Percentiles rank a stretch among this genome's conserved stretches.
Conservation (phyloP, 2,797 vertebrate species). For the Mastacembelus armatus region DNA sequence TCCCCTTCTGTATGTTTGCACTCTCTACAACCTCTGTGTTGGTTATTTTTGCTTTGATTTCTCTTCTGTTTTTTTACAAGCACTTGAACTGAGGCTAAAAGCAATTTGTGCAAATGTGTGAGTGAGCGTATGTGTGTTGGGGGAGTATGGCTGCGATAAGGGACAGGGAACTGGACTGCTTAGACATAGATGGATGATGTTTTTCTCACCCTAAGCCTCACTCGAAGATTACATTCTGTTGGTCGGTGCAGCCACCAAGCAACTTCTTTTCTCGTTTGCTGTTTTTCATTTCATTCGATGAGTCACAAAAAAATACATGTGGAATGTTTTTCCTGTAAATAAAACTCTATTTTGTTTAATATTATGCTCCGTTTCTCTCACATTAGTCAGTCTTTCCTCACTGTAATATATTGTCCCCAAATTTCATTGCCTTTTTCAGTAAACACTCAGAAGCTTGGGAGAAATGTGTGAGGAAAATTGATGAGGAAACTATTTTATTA, state of each 20-base stretch:
- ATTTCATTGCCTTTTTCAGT: slow-evolving; percentile 5
- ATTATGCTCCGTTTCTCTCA: background rate
- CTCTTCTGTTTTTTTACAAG: slow-evolving; percentile 51
- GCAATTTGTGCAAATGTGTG: slow-evolving; percentile 30
- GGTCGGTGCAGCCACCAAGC: slow-evolving; percentile 15
- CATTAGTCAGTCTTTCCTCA: slow-evolving; percentile 15
- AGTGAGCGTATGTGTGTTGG: slow-evolving; percentile 41
- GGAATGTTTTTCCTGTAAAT: slow-evolving; percentile 59
- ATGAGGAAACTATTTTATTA: too few relatives aligned
- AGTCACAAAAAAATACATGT: slow-evolving; percentile 30
- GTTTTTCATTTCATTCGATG: slow-evolving; percentile 11
- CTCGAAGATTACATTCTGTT: slow-evolving; percentile 62
- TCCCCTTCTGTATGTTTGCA: slow-evolving; percentile 67
- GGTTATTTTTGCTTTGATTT: slow-evolving; percentile 65
- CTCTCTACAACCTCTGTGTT: slow-evolving; percentile 68
- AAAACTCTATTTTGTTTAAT: slow-evolving; percentile 36
- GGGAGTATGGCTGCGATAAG: slow-evolving; percentile 77
- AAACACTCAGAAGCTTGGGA: background rate
- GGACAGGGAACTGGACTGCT: slow-evolving; percentile 73
- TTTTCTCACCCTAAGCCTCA: slow-evolving; percentile 74
- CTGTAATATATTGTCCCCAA: background rate
- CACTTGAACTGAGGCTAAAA: slow-evolving; percentile 66
- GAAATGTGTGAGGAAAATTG: background rate
- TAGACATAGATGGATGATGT: slow-evolving; percentile 80
- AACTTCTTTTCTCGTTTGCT: slow-evolving; percentile 12